phyloP scores from a whole-genome alignment of 2,113 vertebrate genomes.

The Microcebus murinus region DNA sequence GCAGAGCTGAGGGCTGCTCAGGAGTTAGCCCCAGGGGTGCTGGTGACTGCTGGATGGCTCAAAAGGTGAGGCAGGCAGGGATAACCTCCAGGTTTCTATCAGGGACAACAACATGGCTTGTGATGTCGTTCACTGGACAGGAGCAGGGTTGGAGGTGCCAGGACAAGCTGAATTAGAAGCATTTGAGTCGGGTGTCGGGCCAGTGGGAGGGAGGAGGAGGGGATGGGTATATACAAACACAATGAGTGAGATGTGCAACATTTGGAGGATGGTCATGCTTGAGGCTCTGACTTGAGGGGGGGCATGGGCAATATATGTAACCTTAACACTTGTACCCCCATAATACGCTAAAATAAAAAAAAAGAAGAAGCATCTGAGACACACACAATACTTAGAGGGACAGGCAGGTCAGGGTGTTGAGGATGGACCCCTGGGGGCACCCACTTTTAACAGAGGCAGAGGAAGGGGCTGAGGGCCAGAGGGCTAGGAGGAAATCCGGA shows the following conservation, averaged over 20 bases:
- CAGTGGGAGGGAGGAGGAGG: no score
- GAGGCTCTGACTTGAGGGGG: no score
- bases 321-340: no score
- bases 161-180: not conserved
- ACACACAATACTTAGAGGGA: not conserved
- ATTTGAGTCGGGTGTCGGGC: not conserved
- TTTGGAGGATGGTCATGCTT: no score
- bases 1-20: not conserved
- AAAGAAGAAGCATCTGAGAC: not conserved
- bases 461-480: not conserved
- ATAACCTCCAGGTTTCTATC: not conserved
- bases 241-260: no score
- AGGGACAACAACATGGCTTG: not conserved
- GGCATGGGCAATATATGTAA: no score
- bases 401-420: not conserved
- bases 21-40: not conserved
- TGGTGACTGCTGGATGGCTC: no score
- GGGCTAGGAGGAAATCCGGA: not conserved
- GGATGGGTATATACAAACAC: no score
- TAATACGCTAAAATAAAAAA: no score
- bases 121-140: not conserved
- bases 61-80: not conserved
- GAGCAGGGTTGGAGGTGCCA: not conserved
- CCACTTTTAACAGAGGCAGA: not conserved
- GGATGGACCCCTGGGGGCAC: not conserved